Evolutionary conservation across 2,113 vertebrate species (phyloP).

Genomic region (Halcyon malimbica): DNA sequence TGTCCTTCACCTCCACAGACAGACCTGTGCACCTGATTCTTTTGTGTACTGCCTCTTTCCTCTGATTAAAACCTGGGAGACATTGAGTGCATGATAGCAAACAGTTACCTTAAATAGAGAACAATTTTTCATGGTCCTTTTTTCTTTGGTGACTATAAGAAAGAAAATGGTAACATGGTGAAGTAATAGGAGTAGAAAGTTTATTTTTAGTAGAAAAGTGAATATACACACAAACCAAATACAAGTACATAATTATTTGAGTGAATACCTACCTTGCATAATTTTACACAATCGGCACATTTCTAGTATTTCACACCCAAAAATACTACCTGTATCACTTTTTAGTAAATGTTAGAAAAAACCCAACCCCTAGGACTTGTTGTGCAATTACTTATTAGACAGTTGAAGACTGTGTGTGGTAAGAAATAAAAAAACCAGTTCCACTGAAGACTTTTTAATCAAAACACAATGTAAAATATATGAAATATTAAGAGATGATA

Average conservation of each 20-base stretch:
- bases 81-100: background rate
- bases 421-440: background rate
- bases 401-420: background rate
- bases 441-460: background rate
- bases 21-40: background rate
- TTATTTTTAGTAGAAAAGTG: background rate
- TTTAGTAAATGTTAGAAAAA: background rate
- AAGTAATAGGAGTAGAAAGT: background rate
- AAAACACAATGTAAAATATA: background rate
- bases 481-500: background rate
- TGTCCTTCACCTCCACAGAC: background rate
- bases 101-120: background rate
- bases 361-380: background rate
- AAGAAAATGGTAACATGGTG: background rate
- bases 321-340: background rate
- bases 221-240: background rate
- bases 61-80: background rate
- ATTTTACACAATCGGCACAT: background rate
- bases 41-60: background rate
- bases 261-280: background rate
- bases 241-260: background rate
- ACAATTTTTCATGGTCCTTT: background rate
- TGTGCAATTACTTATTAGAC: background rate
- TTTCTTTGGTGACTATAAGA: background rate
- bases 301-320: background rate